Percentiles rank a stretch among this genome's conserved stretches.
phyloP scores from a whole-genome alignment of 2,888 invertebrate species.

The Drosophila suboccidentalis region DNA sequence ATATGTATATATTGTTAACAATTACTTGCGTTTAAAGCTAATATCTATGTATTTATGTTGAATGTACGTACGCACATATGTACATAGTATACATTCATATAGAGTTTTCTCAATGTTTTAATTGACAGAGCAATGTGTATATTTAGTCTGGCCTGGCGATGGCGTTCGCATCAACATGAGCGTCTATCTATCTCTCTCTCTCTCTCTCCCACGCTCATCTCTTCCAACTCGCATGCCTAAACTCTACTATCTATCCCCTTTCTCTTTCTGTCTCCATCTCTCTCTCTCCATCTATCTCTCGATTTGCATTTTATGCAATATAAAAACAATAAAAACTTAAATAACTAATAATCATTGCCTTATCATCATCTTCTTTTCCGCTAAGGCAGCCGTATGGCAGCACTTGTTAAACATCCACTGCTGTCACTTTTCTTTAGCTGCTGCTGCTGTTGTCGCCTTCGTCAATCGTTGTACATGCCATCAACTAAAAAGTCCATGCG shows the following conservation, averaged over 20 bases:
- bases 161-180: slow-evolving; percentile 6
- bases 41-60: slow-evolving; percentile 11
- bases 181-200: neutral
- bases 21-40: slow-evolving; percentile 46
- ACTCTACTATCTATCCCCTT: neutral
- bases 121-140: slow-evolving; percentile 59
- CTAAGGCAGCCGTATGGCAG: slow-evolving; percentile 29
- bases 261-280: neutral
- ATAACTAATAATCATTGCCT: slow-evolving; percentile 54
- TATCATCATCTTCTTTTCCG: slow-evolving; percentile 36
- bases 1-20: slow-evolving; percentile 25
- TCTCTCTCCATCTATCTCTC: neutral
- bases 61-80: neutral
- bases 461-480: slow-evolving; percentile 94
- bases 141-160: slow-evolving; percentile 34
- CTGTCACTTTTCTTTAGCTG: neutral
- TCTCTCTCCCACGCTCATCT: neutral
- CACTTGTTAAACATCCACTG: slow-evolving; percentile 8
- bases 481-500: slow-evolving; percentile 95
- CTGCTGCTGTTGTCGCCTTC: slow-evolving; percentile 52
- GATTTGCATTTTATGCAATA: slow-evolving; percentile 65
- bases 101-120: slow-evolving; percentile 45
- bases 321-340: slow-evolving; percentile 43
- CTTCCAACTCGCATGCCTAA: neutral
- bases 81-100: slow-evolving; percentile 10